A percentile compares a stretch with the other conserved stretches of the same genome.
phyloP scores from a whole-genome alignment of 2,888 invertebrate genomes.

The Allacma fusca region DNA sequence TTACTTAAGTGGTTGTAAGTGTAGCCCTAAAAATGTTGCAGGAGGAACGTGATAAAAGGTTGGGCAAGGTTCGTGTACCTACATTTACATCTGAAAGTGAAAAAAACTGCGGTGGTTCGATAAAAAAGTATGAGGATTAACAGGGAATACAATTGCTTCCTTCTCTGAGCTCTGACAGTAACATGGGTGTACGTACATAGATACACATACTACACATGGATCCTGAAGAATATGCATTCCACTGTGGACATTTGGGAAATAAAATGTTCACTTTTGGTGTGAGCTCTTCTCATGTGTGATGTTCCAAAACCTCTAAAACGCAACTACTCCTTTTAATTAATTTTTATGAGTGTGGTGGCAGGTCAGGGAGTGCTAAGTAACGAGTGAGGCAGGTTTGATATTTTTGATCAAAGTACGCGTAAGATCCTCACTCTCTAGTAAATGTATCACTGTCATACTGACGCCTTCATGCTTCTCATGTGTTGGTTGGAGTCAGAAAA shows the following conservation, averaged over 20 bases:
- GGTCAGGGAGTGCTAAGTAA: slow-evolving; percentile 12
- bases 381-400: not conserved
- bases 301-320: not conserved
- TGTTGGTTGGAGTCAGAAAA: not conserved
- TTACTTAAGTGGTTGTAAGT: slow-evolving; percentile 7
- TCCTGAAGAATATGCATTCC: too few relatives aligned
- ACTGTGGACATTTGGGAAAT: too few relatives aligned
- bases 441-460: too few relatives aligned
- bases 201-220: too few relatives aligned
- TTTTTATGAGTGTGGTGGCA: slow-evolving; percentile 9
- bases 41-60: slow-evolving; percentile 32
- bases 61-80: not conserved
- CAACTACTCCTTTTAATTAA: slow-evolving; percentile 6
- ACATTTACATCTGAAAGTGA: not conserved
- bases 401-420: not conserved
- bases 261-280: too few relatives aligned
- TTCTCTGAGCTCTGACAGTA: too few relatives aligned
- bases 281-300: not conserved
- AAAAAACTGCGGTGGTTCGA: not conserved
- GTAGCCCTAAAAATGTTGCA: slow-evolving; percentile 28
- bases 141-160: not conserved
- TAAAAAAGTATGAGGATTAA: not conserved
- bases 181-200: too few relatives aligned
- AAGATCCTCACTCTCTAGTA: too few relatives aligned
- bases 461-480: not conserved